Evolutionary conservation across 2,113 vertebrate genomes (phyloP), one percentile per base, ranked within the genome.

Genomic region (Trichomycterus rosablanca): DNA sequence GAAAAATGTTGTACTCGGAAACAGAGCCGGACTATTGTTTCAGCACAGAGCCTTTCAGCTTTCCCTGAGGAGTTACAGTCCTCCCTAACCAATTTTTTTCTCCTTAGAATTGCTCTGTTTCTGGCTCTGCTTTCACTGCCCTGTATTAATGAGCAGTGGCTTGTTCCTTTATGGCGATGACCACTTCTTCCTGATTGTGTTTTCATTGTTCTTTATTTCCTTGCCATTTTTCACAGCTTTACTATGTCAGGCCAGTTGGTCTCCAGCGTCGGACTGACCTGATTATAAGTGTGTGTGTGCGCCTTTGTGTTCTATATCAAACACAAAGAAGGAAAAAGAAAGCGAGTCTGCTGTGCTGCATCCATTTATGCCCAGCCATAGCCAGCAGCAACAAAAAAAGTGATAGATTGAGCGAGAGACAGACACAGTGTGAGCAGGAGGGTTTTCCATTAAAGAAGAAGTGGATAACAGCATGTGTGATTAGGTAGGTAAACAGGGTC

Each of bases 151-250:
- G 70, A 72, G 64, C 14, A 9, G 16, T 32, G 20, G 58, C 59
- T 63, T 37, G 48, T 54, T 71, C 63, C 53, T 66, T 44, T 72
- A 52, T n/a, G 39, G 63, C 48, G 54, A 61, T 34, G 32, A 37
- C 52, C 16, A 60, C 63, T 62, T 56, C 39, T 55, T 63, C 64
- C 70, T 63, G 64, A 72, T 59, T 59, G 64, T 62, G 58, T 63
- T 67, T 71, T 71, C 69, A 71, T 71, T 71, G 63, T 71, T 66
- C 63, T 62, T 67, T 65, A 72, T 61, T 59, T 44, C 65, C 55
- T 72, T 52, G 44, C 53, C 58, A 71, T 71, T 66, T 66, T 62
- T 71, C 69, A 66, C 58, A 56, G 69, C 57, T 71, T 71, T 58
- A 46, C 59, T 56, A 42, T 53, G 46, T 67, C 70, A 59, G 37